phyloP scores from a whole-genome alignment of 2,888 invertebrate species.

The Anoplius nigerrimus region DNA sequence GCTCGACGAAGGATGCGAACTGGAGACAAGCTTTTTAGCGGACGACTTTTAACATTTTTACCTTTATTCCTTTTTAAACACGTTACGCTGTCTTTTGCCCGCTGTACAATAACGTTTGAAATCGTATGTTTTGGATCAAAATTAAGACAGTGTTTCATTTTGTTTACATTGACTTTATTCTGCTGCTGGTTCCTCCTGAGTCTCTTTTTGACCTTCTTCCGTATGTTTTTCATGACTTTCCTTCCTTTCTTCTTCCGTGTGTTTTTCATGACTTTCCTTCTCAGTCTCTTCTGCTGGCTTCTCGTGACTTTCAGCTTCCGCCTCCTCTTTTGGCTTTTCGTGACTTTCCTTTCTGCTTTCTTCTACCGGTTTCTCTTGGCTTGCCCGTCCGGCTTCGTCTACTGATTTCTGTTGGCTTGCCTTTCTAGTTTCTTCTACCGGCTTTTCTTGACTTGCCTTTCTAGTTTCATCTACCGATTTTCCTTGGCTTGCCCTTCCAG shows the following conservation, averaged over 20 bases:
- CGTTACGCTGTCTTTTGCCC: not conserved
- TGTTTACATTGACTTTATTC: not conserved
- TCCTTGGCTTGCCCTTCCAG: constrained; percentile 1
- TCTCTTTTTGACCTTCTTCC: not conserved
- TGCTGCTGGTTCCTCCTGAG: constrained; percentile 24
- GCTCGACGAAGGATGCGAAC: constrained; percentile 40
- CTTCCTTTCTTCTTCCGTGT: constrained; percentile 10
- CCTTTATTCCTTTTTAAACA: not conserved
- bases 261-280: not conserved
- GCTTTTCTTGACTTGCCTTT: constrained; percentile 1
- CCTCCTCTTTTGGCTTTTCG: not conserved
- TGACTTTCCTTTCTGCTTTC: constrained; percentile 9
- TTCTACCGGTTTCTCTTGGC: not conserved
- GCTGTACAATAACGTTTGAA: not conserved
- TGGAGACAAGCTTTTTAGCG: constrained; percentile 46
- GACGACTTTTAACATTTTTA: constrained; percentile 3
- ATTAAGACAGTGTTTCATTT: not conserved
- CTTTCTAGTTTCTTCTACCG: not conserved
- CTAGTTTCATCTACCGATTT: constrained; percentile 4
- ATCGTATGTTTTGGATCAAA: not conserved
- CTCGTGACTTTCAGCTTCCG: not conserved
- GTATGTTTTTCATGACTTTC: constrained; percentile 1
- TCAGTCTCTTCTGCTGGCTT: constrained; percentile 24
- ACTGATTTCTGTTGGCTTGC: constrained; percentile 14
- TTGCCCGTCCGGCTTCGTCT: constrained; percentile 22